These are phyloP conservation scores for Strigamia transsilvanica DNA, from an alignment of 2,888 invertebrate species.

Conservation along the genomic window DNA sequence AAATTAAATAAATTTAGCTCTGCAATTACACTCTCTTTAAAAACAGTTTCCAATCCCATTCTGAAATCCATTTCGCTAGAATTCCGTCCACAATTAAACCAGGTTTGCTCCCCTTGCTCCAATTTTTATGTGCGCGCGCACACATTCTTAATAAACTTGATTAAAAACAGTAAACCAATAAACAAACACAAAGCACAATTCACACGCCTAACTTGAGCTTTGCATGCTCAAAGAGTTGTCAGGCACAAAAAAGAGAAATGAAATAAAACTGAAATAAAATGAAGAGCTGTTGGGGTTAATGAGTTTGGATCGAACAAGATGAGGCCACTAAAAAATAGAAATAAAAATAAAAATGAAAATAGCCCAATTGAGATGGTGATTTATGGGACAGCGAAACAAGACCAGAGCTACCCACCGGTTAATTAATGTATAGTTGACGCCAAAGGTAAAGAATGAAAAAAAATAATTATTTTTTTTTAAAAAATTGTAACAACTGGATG, in stretches of 20 bases:
- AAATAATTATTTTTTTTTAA: background rate
- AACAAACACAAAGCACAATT: background rate
- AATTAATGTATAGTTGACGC: background rate
- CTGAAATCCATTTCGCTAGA: too few relatives aligned
- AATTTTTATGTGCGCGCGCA: background rate
- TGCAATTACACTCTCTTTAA: background rate
- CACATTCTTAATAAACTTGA: background rate
- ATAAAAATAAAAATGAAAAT: background rate
- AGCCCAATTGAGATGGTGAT: background rate
- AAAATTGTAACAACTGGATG: background rate
- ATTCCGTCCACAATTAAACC: too few relatives aligned
- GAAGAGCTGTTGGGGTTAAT: background rate
- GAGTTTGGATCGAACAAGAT: conserved; percentile 13
- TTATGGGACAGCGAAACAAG: background rate
- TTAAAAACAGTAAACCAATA: background rate
- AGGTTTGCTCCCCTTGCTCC: background rate
- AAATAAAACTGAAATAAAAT: background rate
- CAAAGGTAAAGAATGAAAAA: background rate
- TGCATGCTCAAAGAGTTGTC: conserved; percentile 1
- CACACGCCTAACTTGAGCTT: background rate
- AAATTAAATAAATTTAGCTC: background rate
- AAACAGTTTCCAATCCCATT: background rate
- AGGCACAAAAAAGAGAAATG: conserved; percentile 34
- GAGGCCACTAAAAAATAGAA: background rate
- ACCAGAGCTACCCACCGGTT: background rate